Evolutionary conservation across 1,140 invertebrate species (phyloP).

Genomic region (Drosophila rufa): DNA sequence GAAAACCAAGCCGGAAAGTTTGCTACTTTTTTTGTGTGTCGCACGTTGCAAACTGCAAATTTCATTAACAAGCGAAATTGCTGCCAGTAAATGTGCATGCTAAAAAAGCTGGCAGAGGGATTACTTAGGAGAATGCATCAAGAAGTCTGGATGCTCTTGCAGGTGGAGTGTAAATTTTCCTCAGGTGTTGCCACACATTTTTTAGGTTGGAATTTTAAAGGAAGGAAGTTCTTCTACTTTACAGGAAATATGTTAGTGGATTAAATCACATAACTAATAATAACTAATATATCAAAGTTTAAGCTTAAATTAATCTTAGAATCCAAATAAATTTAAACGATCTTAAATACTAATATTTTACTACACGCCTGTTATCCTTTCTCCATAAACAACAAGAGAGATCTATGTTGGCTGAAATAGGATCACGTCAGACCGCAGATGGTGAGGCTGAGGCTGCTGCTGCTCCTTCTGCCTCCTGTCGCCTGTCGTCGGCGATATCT

Average conservation of each 20-base stretch:
- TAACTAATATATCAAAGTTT: no score
- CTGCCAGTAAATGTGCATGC: constrained; percentile 56
- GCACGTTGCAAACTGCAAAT: constrained; percentile 83
- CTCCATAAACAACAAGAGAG: background rate
- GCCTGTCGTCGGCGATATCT: constrained; percentile 57
- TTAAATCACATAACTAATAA: no score
- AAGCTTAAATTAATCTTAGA: no score
- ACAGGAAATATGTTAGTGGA: no score
- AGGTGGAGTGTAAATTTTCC: background rate
- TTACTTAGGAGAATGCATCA: constrained; percentile 12
- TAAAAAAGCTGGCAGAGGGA: constrained; percentile 36
- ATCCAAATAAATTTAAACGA: no score
- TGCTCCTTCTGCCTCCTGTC: constrained; percentile 12
- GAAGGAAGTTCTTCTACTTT: background rate
- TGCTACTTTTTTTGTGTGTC: constrained; percentile 59
- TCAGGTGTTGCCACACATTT: background rate
- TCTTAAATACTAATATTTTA: background rate
- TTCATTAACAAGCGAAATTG: constrained; percentile 83
- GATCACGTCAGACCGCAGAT: constrained; percentile 35
- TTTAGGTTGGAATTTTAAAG: background rate
- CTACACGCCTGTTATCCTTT: background rate
- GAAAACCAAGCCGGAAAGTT: constrained; percentile 65
- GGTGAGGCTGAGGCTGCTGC: background rate
- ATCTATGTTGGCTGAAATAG: constrained; percentile 42
- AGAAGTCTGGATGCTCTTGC: constrained; percentile 32